These are phyloP conservation scores for Xestia ashworthii DNA, from an alignment of 2,888 invertebrate genomes.

Conservation along the genomic window DNA sequence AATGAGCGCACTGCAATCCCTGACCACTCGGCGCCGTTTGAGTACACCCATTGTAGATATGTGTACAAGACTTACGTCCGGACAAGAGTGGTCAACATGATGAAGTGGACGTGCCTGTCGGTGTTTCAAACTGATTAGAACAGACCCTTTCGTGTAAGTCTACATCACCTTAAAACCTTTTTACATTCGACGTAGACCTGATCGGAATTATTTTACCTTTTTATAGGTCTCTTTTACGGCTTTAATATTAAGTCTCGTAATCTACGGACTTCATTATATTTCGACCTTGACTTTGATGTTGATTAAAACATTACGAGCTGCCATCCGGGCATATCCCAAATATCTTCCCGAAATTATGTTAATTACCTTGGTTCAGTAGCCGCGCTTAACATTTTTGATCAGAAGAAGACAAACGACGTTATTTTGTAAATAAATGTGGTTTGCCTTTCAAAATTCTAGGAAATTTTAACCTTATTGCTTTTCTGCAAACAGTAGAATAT, in stretches of 20 bases:
- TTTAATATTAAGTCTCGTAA: not conserved
- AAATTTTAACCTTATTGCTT: not conserved
- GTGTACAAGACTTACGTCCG: conserved; percentile 26
- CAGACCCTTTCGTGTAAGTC: not conserved
- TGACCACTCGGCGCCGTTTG: conserved; percentile 41
- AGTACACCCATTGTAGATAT: conserved; percentile 44
- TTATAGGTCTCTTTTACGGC: not conserved
- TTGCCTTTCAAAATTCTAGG: not conserved
- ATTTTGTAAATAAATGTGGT: conserved; percentile 27
- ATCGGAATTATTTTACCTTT: not conserved
- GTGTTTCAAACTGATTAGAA: conserved; percentile 33
- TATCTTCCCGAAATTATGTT: conserved; percentile 55
- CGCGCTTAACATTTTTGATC: conserved; percentile 26
- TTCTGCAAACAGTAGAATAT: not conserved
- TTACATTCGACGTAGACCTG: not conserved
- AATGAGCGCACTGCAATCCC: conserved; percentile 61
- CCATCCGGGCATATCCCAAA: conserved; percentile 40
- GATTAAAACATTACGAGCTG: conserved; percentile 49
- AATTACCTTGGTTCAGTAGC: conserved; percentile 42
- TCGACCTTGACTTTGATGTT: conserved; percentile 52
- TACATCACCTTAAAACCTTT: not conserved
- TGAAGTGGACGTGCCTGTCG: conserved; percentile 11
- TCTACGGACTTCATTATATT: conserved; percentile 33
- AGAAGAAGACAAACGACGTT: conserved; percentile 3
- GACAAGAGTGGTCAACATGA: conserved; percentile 32